A percentile compares a stretch with the other conserved stretches of the same genome.
phyloP scores from a whole-genome alignment of 2,888 invertebrate species.

The Cephus nigrinus region DNA sequence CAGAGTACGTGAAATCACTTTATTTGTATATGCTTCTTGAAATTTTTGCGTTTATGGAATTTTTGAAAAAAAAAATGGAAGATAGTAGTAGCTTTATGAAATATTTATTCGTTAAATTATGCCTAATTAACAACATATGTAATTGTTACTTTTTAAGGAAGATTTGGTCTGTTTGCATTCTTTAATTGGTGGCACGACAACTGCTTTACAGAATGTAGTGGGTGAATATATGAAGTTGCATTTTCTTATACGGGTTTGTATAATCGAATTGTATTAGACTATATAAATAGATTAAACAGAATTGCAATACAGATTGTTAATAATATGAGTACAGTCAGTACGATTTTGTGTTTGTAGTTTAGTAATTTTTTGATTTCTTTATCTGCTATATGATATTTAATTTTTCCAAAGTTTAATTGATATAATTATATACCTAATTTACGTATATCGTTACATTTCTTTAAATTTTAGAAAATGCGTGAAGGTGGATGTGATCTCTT shows the following conservation, averaged over 20 bases:
- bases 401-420: background rate
- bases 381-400: too few relatives aligned
- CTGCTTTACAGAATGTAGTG: slow-evolving; percentile 72
- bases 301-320: background rate
- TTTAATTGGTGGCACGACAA: slow-evolving; percentile 69
- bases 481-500: slow-evolving; percentile 84
- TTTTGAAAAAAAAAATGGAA: background rate
- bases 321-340: background rate
- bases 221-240: slow-evolving; percentile 73
- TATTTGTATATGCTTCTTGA: slow-evolving; percentile 4
- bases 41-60: background rate
- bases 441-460: slow-evolving; percentile 6
- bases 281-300: background rate
- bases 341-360: too few relatives aligned
- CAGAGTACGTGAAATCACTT: slow-evolving; percentile 49
- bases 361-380: too few relatives aligned
- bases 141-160: slow-evolving; percentile 49
- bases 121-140: background rate
- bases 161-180: slow-evolving; percentile 64
- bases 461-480: slow-evolving; percentile 61
- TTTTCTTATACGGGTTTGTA: slow-evolving; percentile 71
- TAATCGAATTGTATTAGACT: background rate
- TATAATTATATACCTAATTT: background rate
- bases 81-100: background rate
- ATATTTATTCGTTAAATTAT: too few relatives aligned